Percentiles rank a stretch among this genome's conserved stretches.
These are phyloP conservation scores for Hylia prasina DNA, from an alignment of 2,113 vertebrate species.

Conservation along the genomic window DNA sequence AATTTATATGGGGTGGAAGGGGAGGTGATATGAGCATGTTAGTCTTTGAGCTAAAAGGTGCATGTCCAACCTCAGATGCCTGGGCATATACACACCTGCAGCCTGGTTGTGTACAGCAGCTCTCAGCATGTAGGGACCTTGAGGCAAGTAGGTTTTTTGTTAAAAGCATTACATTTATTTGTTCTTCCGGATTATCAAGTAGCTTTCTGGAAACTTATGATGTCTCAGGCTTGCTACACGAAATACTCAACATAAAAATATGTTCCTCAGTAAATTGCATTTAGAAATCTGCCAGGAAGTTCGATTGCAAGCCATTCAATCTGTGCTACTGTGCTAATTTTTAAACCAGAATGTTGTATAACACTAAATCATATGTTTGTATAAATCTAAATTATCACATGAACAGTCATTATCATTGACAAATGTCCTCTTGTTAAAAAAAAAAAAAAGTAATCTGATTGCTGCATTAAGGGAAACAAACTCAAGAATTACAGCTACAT, in stretches of 20 bases:
- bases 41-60: background rate
- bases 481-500: background rate
- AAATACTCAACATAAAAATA: background rate
- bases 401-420: background rate
- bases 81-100: background rate
- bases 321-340: slow-evolving; percentile 8
- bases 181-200: background rate
- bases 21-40: background rate
- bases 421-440: background rate
- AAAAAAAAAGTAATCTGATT: background rate
- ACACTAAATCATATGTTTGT: background rate
- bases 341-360: slow-evolving; percentile 13
- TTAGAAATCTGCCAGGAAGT: slow-evolving; percentile 1
- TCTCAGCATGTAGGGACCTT: background rate
- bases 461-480: background rate
- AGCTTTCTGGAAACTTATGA: background rate
- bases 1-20: background rate
- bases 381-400: background rate
- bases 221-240: background rate
- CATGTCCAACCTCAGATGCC: background rate
- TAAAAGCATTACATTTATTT: background rate
- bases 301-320: background rate
- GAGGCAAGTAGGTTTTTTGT: background rate
- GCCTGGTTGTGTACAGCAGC: background rate
- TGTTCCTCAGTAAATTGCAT: background rate